phyloP scores from a whole-genome alignment of 2,888 invertebrate species.

The Ptychoptera albimana region DNA sequence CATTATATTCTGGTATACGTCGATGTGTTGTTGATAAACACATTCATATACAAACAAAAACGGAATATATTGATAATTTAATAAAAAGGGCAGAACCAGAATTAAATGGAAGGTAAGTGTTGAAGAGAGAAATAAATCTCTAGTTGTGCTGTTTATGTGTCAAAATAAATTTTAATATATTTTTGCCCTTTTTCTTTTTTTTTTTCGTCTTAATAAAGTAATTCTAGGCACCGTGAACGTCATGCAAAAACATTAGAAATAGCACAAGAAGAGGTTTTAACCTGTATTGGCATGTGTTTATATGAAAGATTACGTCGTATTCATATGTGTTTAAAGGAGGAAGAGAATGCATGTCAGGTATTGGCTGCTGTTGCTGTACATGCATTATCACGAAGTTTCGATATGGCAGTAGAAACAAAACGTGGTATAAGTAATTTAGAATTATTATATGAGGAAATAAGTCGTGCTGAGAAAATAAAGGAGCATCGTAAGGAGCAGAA shows the following conservation, averaged over 20 bases:
- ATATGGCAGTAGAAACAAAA: slow-evolving; percentile 77
- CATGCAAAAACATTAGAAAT: slow-evolving; percentile 95
- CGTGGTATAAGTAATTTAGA: slow-evolving; percentile 80
- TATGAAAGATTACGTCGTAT: slow-evolving; percentile 80
- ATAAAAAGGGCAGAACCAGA: slow-evolving; percentile 86
- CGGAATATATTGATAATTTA: slow-evolving; percentile 74
- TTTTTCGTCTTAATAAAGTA: slow-evolving; percentile 15
- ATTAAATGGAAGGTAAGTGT: slow-evolving; percentile 55
- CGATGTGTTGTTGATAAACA: slow-evolving; percentile 75
- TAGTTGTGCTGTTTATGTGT: not conserved
- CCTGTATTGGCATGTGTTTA: slow-evolving; percentile 85
- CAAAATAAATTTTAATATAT: not conserved
- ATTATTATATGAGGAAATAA: slow-evolving; percentile 71
- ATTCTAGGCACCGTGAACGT: slow-evolving; percentile 61
- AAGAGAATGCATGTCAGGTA: slow-evolving; percentile 88
- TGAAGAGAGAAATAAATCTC: not conserved
- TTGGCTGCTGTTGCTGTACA: slow-evolving; percentile 79
- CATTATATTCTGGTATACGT: slow-evolving; percentile 73
- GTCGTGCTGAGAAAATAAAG: slow-evolving; percentile 70
- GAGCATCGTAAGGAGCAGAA: slow-evolving; percentile 77
- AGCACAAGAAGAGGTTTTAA: slow-evolving; percentile 90
- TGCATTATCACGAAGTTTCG: slow-evolving; percentile 76
- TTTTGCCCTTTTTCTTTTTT: slow-evolving; percentile 4
- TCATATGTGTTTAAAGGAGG: slow-evolving; percentile 71
- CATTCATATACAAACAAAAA: slow-evolving; percentile 73